These are phyloP conservation scores for Clarias gariepinus DNA, from an alignment of 2,113 vertebrate genomes.

Conservation along the genomic window DNA sequence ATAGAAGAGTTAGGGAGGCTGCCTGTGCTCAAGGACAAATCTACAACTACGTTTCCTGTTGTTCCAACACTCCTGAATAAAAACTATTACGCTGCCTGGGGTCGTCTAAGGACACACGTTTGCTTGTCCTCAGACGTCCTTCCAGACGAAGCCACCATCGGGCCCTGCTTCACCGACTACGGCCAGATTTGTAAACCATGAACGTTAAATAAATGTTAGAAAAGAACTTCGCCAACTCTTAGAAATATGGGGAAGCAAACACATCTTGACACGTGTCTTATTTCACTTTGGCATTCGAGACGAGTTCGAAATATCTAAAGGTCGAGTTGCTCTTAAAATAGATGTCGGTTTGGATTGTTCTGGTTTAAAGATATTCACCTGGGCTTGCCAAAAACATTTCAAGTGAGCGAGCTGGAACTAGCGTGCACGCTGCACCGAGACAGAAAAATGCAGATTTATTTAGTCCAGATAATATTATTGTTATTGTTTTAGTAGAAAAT, in stretches of 20 bases:
- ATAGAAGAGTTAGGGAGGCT: not conserved
- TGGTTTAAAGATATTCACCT: not conserved
- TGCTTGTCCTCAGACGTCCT: not conserved
- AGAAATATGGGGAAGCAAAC: not conserved
- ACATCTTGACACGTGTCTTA: not conserved
- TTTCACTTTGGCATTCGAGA: not conserved
- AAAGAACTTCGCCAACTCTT: not conserved
- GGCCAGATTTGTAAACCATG: not conserved
- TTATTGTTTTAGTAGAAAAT: not conserved
- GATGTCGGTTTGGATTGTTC: not conserved
- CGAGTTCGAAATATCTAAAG: not conserved
- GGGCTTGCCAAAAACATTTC: not conserved
- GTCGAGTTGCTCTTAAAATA: conserved; percentile 20
- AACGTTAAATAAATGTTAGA: not conserved
- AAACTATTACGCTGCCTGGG: not conserved
- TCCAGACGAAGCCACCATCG: not conserved
- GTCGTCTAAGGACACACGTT: not conserved
- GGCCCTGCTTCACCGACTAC: not conserved
- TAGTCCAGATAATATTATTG: not conserved
- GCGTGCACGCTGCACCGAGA: not conserved
- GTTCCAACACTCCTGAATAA: not conserved
- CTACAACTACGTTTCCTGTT: not conserved
- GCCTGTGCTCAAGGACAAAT: conserved; percentile 27
- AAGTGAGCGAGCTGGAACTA: not conserved
- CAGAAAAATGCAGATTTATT: not conserved